Conservation (phyloP, 2,888 invertebrate genomes). For the Saturnia japonica region DNA sequence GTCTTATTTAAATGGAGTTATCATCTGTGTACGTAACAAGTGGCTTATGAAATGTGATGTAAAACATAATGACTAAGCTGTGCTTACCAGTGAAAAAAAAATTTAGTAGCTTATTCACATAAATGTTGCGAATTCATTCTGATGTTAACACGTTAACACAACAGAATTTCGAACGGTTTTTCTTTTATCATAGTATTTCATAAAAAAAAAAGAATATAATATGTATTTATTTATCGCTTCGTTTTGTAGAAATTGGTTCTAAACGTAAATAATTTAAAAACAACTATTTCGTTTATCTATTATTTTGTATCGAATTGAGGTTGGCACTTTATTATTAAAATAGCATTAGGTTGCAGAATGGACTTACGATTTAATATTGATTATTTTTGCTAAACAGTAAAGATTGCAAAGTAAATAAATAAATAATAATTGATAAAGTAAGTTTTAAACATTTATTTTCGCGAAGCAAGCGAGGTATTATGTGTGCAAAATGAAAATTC, state of each 20-base stretch:
- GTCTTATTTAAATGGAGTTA: slow-evolving; percentile 34
- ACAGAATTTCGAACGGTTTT: neutral
- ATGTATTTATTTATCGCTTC: neutral
- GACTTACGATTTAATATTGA: no score
- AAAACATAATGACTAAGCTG: slow-evolving; percentile 44
- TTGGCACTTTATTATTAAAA: no score
- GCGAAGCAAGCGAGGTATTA: neutral
- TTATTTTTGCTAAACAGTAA: no score
- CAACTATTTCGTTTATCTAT: no score
- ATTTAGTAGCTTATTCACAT: neutral
- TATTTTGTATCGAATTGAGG: no score
- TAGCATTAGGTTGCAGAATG: no score
- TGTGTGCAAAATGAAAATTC: neutral
- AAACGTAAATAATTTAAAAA: neutral
- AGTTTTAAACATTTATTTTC: neutral
- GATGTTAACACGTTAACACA: neutral
- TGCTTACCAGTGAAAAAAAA: neutral
- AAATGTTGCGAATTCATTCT: neutral
- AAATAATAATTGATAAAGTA: neutral
- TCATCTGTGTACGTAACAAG: slow-evolving; percentile 47
- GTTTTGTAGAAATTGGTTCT: neutral
- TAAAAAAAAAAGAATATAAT: neutral
- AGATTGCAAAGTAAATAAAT: neutral
- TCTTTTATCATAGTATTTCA: neutral
- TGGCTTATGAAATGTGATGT: slow-evolving; percentile 38